Percentiles rank a stretch among this genome's conserved stretches.
These are phyloP conservation scores for Protodeltote pygarga DNA, from an alignment of 2,888 invertebrate species.

Conservation along the genomic window DNA sequence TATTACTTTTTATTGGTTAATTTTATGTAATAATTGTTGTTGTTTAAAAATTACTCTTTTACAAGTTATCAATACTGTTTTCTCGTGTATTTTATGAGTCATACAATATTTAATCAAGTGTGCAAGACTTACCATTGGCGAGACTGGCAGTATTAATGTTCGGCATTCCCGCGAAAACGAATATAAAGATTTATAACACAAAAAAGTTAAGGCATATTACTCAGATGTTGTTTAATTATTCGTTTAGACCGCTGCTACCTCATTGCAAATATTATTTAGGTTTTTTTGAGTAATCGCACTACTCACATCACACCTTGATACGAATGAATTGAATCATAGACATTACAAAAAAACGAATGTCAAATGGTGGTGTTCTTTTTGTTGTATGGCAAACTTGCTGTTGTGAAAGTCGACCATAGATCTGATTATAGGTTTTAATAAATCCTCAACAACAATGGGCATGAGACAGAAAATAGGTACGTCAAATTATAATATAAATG, in stretches of 20 bases:
- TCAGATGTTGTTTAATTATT: slow-evolving; percentile 64
- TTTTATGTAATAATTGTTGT: slow-evolving; percentile 1
- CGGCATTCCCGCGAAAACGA: slow-evolving; percentile 77
- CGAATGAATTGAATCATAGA: slow-evolving; percentile 37
- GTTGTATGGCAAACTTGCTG: slow-evolving; percentile 14
- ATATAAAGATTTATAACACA: slow-evolving; percentile 65
- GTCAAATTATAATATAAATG: too few species aligned
- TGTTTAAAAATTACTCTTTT: neutral
- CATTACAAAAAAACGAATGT: slow-evolving; percentile 35
- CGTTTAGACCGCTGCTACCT: slow-evolving; percentile 74
- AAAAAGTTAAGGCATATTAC: slow-evolving; percentile 82
- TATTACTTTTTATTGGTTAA: neutral
- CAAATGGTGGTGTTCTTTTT: slow-evolving; percentile 24
- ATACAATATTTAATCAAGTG: slow-evolving; percentile 63
- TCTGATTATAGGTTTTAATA: neutral
- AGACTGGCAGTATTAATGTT: slow-evolving; percentile 78
- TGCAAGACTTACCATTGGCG: slow-evolving; percentile 78
- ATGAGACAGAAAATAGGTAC: too few species aligned
- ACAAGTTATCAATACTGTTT: slow-evolving; percentile 12
- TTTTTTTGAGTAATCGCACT: slow-evolving; percentile 59
- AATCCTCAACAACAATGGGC: too few species aligned
- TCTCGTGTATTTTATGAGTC: slow-evolving; percentile 53
- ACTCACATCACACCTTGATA: slow-evolving; percentile 72
- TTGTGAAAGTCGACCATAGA: slow-evolving; percentile 12
- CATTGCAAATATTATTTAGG: slow-evolving; percentile 70